These are phyloP conservation scores for Acridotheres tristis DNA, from an alignment of 2,797 vertebrate species.

Conservation along the genomic window DNA sequence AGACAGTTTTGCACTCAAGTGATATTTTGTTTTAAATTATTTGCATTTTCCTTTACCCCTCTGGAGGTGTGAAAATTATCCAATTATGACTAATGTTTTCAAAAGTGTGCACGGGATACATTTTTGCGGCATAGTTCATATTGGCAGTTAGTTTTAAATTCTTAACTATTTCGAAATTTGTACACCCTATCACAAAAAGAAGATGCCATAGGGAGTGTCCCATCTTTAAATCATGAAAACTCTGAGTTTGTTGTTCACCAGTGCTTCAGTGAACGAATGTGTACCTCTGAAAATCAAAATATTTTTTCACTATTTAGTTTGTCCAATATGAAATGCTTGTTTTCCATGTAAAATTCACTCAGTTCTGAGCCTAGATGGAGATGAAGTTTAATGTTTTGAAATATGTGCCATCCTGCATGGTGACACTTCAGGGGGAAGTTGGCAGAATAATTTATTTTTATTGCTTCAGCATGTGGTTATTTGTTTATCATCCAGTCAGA, in stretches of 20 bases:
- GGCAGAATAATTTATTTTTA: conserved; percentile 4
- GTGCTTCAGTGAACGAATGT: background rate
- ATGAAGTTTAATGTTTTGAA: background rate
- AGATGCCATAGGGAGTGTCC: background rate
- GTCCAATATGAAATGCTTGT: background rate
- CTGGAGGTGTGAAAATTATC: background rate
- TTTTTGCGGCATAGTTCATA: background rate
- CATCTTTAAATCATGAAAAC: background rate
- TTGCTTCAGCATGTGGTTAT: background rate
- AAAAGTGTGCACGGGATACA: background rate
- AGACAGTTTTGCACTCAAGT: background rate
- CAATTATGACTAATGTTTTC: background rate
- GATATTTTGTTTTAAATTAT: background rate
- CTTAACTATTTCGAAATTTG: background rate
- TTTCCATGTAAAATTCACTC: background rate
- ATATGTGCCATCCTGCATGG: accelerated
- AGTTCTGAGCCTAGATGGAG: background rate
- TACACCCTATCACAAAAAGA: background rate
- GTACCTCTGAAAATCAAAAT: background rate
- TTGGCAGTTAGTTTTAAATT: background rate
- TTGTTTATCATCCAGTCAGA: background rate
- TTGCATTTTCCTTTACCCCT: background rate
- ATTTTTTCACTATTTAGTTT: background rate
- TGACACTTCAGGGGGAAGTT: background rate
- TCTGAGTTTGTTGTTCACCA: background rate